Percentiles rank a stretch among this genome's conserved stretches.
phyloP scores from a whole-genome alignment of 2,113 vertebrate species.

The Hypomesus transpacificus region DNA sequence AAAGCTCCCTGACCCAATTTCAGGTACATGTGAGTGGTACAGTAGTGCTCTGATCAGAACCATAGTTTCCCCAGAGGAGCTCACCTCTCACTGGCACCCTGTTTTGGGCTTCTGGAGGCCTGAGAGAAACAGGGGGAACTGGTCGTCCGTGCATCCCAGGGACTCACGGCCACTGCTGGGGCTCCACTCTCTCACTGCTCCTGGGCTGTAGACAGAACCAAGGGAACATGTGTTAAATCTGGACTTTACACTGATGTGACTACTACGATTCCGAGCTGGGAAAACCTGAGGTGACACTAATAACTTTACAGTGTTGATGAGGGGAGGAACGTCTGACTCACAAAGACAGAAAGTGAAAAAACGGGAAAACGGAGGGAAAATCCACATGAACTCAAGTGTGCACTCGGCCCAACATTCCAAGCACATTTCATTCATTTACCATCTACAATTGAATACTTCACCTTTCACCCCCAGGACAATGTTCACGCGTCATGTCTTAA shows the following conservation, averaged over 20 bases:
- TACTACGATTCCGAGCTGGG: background rate
- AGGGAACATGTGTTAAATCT: background rate
- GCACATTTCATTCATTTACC: background rate
- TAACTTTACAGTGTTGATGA: no score
- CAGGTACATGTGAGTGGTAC: background rate
- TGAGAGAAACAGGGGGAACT: slow-evolving; percentile 35
- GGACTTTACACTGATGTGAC: background rate
- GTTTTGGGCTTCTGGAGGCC: slow-evolving; percentile 50
- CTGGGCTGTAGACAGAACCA: slow-evolving; percentile 28
- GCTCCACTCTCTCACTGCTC: slow-evolving; percentile 31
- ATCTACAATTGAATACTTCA: background rate
- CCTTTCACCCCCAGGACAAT: background rate
- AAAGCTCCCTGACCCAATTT: background rate
- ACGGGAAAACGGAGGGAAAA: slow-evolving; percentile 45
- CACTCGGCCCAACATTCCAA: background rate
- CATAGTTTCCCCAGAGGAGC: slow-evolving; percentile 2
- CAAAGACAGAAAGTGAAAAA: slow-evolving; percentile 1
- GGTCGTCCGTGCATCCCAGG: slow-evolving; percentile 48
- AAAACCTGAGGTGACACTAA: background rate
- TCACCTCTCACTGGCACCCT: slow-evolving; percentile 55
- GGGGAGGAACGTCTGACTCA: no score
- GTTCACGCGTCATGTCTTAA: background rate
- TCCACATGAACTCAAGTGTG: slow-evolving; percentile 47
- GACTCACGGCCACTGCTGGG: slow-evolving; percentile 27
- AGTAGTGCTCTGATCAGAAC: background rate